Conservation (phyloP, 2,888 invertebrate species). For the Dioctria linearis region DNA sequence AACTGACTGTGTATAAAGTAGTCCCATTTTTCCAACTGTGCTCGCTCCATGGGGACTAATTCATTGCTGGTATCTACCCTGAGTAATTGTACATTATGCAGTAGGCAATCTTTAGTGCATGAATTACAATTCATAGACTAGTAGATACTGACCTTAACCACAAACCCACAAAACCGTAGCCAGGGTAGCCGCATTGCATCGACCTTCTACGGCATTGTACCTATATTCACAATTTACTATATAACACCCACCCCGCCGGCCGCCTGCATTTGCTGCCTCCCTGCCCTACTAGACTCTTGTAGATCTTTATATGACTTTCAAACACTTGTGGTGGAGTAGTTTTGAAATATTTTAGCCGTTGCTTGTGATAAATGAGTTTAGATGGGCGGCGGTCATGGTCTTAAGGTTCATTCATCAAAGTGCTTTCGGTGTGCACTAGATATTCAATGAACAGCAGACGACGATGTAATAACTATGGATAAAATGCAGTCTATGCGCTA, state of each 20-base stretch:
- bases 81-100: no score
- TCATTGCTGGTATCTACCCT: no score
- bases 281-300: neutral
- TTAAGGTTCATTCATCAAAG: neutral
- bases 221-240: no score
- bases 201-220: no score
- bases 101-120: neutral
- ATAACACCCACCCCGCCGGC: neutral
- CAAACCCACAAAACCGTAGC: neutral
- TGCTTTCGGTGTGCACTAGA: neutral
- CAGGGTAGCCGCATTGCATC: neutral
- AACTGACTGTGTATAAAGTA: no score
- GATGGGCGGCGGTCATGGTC: neutral
- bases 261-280: neutral
- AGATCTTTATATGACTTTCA: neutral
- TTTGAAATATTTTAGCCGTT: neutral
- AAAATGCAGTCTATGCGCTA: neutral
- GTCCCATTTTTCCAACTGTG: no score
- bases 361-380: neutral
- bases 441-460: neutral
- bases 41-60: no score
- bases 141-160: neutral
- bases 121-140: neutral
- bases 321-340: neutral
- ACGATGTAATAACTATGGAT: neutral